These are phyloP conservation scores for Eulemur macaco DNA, from an alignment of 2,113 vertebrate genomes.

Conservation along the genomic window DNA sequence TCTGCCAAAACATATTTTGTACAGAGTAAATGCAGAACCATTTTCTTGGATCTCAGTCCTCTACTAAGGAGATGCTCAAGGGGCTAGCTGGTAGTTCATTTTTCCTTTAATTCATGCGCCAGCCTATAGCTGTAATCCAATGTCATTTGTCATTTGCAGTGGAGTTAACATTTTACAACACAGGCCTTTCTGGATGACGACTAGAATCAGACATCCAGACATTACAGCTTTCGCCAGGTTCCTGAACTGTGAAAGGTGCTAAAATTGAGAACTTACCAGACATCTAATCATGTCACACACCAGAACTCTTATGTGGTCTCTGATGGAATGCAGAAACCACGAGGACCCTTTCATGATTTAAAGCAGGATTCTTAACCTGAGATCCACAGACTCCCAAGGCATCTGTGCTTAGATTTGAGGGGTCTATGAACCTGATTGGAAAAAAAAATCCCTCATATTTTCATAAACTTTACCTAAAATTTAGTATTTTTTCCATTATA, in stretches of 20 bases:
- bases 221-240: background rate
- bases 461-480: conserved; percentile 24
- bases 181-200: background rate
- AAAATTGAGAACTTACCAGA: background rate
- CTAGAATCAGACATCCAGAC: background rate
- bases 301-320: background rate
- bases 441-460: background rate
- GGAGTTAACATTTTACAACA: conserved; percentile 26
- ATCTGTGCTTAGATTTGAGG: conserved; percentile 3
- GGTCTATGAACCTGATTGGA: background rate
- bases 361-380: background rate
- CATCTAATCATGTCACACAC: conserved; percentile 5
- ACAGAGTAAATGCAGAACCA: background rate
- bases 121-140: background rate
- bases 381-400: background rate
- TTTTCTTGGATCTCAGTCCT: background rate
- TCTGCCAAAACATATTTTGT: background rate
- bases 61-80: background rate
- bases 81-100: background rate
- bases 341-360: conserved; percentile 1
- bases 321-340: background rate
- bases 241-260: conserved; percentile 2
- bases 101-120: background rate
- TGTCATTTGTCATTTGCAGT: background rate
- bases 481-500: conserved; percentile 5